These are phyloP conservation scores for Volucella zonaria DNA, from an alignment of 2,888 invertebrate species.

Conservation along the genomic window DNA sequence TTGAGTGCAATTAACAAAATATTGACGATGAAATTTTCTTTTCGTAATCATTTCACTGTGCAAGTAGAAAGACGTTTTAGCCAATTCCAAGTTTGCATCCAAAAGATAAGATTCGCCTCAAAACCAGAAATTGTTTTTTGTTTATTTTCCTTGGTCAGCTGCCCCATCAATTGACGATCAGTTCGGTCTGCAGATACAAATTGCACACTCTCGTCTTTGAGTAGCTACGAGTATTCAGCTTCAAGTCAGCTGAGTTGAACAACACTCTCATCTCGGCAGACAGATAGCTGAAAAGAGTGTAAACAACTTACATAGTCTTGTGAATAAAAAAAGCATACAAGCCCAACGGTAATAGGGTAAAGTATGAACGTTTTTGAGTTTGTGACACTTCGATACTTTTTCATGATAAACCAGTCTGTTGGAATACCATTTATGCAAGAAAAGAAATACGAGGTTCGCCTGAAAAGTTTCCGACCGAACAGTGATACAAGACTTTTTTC, in stretches of 20 bases:
- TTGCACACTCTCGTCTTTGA: not conserved
- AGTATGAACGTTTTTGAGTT: not conserved
- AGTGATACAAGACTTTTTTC: no score
- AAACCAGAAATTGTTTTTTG: conserved; percentile 38
- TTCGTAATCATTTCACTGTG: conserved; percentile 2
- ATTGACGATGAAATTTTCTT: conserved; percentile 36
- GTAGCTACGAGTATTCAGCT: no score
- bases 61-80: not conserved
- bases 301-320: not conserved
- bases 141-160: not conserved
- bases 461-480: no score
- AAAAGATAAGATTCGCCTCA: conserved; percentile 1
- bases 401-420: no score
- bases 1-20: conserved; percentile 7
- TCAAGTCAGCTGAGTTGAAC: not conserved
- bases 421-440: no score
- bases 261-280: not conserved
- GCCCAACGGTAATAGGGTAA: conserved; percentile 21
- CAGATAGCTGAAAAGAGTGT: not conserved
- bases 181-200: no score
- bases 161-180: not conserved
- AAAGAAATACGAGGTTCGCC: no score
- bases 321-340: not conserved
- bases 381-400: no score
- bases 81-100: not conserved